These are phyloP conservation scores for Stenichneumon culpator DNA, from an alignment of 2,888 invertebrate genomes.

Conservation along the genomic window DNA sequence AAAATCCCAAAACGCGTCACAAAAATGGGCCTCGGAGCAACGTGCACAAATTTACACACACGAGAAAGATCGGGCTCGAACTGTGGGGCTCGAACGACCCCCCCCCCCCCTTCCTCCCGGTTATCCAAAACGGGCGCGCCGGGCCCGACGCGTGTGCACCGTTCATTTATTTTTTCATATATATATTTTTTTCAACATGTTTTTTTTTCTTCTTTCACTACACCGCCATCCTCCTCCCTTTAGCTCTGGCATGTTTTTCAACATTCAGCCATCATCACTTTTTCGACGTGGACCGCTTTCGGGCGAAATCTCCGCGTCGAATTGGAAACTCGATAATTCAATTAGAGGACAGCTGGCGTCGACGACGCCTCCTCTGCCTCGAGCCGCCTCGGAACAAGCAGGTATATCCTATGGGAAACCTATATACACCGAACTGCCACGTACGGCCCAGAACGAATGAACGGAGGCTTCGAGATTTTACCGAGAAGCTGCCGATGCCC, in stretches of 20 bases:
- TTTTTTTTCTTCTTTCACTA: constrained; percentile 24
- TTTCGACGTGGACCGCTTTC: constrained; percentile 80
- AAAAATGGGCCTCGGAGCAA: constrained; percentile 77
- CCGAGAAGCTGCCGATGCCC: constrained; percentile 41
- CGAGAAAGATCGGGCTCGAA: background rate
- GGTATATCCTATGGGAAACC: constrained; percentile 43
- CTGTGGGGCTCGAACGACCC: background rate
- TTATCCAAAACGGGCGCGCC: constrained; percentile 33
- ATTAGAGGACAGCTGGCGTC: constrained; percentile 83
- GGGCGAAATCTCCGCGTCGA: constrained; percentile 84
- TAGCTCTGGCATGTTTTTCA: constrained; percentile 83
- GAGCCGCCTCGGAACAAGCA: constrained; percentile 38
- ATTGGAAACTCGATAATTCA: constrained; percentile 85
- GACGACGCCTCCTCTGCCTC: constrained; percentile 46
- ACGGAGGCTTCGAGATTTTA: constrained; percentile 24
- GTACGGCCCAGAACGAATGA: background rate
- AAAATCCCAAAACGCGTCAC: constrained; percentile 74
- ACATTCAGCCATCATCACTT: constrained; percentile 85
- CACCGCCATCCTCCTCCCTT: constrained; percentile 46
- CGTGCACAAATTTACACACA: constrained; percentile 9
- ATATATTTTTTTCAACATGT: constrained; percentile 14
- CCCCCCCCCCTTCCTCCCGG: constrained; percentile 13
- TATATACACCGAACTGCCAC: constrained; percentile 2
- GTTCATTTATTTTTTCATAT: constrained; percentile 38
- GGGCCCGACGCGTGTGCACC: constrained; percentile 29